Conservation (phyloP, 2,113 vertebrate species). For the Corvus hawaiiensis region DNA sequence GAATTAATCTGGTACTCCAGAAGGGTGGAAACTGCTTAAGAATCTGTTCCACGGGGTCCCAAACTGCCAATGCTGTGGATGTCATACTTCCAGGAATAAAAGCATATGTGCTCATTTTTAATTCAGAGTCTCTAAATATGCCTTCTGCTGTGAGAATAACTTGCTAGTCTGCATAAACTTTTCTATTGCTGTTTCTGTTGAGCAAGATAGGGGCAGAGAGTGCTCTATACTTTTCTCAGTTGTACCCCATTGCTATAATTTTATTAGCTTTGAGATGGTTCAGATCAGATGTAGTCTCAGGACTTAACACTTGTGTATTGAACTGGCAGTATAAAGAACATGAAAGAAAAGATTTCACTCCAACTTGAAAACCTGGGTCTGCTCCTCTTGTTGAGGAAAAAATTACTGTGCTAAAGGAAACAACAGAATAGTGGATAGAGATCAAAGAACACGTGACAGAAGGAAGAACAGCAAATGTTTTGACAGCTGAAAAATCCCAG, state of each 20-base stretch:
- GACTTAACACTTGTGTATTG: not conserved
- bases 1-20: slow-evolving; percentile 57
- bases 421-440: not conserved
- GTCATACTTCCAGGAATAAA: slow-evolving; percentile 41
- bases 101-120: slow-evolving; percentile 55
- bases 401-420: not conserved
- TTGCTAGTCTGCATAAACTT: slow-evolving; percentile 24
- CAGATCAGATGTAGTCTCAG: not conserved
- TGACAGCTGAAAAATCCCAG: not conserved
- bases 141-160: slow-evolving; percentile 23
- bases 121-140: slow-evolving; percentile 34
- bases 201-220: not conserved
- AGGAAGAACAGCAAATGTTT: not conserved
- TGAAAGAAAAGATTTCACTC: not conserved
- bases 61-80: slow-evolving; percentile 24
- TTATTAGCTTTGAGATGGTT: not conserved
- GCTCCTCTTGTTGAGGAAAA: not conserved
- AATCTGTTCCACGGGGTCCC: slow-evolving; percentile 18
- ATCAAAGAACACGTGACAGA: not conserved
- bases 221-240: not conserved
- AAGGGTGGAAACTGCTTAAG: slow-evolving; percentile 44
- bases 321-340: not conserved
- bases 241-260: not conserved
- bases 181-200: slow-evolving; percentile 7
- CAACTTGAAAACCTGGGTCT: not conserved